These are phyloP conservation scores for Salvelinus fontinalis DNA, from an alignment of 2,113 vertebrate genomes.

Conservation along the genomic window DNA sequence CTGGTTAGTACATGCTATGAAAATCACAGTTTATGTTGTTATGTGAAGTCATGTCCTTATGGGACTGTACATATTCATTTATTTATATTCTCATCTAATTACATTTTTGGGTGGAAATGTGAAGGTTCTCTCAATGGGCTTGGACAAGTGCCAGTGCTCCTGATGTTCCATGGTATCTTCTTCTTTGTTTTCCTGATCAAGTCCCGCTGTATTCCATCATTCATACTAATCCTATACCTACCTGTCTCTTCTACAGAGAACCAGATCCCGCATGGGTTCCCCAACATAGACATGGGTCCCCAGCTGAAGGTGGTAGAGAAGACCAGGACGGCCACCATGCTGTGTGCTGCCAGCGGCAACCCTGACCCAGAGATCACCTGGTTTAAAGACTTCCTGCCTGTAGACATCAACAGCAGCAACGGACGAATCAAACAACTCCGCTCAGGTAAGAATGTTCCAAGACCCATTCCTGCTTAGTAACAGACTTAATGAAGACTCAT, in stretches of 20 bases:
- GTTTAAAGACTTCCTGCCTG: slow-evolving; percentile 98
- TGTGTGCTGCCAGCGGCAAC: slow-evolving; percentile 95
- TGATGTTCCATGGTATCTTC: too few relatives aligned
- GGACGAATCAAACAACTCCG: slow-evolving; percentile 96
- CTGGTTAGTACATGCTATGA: slow-evolving; percentile 43
- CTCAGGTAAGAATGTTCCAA: slow-evolving; percentile 81
- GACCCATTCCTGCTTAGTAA: background rate
- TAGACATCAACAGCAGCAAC: slow-evolving; percentile 90
- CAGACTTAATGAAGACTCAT: background rate
- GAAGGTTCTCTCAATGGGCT: too few relatives aligned
- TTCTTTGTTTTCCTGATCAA: background rate
- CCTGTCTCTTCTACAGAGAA: slow-evolving; percentile 78
- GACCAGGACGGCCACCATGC: slow-evolving; percentile 94
- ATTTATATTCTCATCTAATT: too few relatives aligned
- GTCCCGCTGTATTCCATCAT: too few relatives aligned
- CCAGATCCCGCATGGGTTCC: slow-evolving; percentile 92
- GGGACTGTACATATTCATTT: too few relatives aligned
- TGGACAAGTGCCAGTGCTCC: too few relatives aligned
- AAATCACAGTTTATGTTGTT: too few relatives aligned
- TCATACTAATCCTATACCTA: background rate
- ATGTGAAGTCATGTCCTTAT: too few relatives aligned
- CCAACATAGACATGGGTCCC: slow-evolving; percentile 95
- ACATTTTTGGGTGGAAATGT: too few relatives aligned
- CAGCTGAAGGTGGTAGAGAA: slow-evolving; percentile 97
- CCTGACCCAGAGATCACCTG: slow-evolving; percentile 97